Conservation (phyloP, 30 jellyfish, hydroid and myxozoan genomes). For the Pseudorhiza aurosa region DNA sequence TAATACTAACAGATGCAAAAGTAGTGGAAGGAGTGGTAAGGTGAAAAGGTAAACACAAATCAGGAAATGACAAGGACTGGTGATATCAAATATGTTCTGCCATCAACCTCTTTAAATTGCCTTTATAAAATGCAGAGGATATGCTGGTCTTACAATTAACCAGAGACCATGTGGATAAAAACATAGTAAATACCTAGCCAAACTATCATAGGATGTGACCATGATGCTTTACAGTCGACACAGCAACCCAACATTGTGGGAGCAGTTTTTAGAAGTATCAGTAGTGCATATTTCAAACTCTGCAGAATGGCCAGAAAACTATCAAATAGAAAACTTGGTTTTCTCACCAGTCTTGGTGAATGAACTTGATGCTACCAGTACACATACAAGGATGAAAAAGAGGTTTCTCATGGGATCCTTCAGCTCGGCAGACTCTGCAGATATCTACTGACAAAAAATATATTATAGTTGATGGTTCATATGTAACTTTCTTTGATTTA, state of each 20-base stretch:
- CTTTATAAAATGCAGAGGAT: background rate
- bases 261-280: background rate
- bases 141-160: background rate
- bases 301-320: background rate
- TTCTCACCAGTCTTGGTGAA: constrained; percentile 97
- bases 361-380: constrained; percentile 96
- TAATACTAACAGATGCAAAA: background rate
- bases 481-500: no score
- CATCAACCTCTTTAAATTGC: background rate
- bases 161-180: no score
- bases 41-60: background rate
- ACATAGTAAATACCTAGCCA: no score
- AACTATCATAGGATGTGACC: no score
- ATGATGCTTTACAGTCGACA: no score
- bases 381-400: constrained; percentile 95
- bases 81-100: background rate
- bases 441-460: constrained; percentile 56
- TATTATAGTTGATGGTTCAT: background rate
- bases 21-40: background rate
- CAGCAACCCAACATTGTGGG: no score
- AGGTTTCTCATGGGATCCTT: constrained; percentile 83
- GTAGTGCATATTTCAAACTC: background rate
- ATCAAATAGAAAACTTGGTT: background rate
- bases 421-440: constrained; percentile 98
- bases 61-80: background rate